phyloP scores from a whole-genome alignment of 2,113 vertebrate species.

The Megaceryle torquata region DNA sequence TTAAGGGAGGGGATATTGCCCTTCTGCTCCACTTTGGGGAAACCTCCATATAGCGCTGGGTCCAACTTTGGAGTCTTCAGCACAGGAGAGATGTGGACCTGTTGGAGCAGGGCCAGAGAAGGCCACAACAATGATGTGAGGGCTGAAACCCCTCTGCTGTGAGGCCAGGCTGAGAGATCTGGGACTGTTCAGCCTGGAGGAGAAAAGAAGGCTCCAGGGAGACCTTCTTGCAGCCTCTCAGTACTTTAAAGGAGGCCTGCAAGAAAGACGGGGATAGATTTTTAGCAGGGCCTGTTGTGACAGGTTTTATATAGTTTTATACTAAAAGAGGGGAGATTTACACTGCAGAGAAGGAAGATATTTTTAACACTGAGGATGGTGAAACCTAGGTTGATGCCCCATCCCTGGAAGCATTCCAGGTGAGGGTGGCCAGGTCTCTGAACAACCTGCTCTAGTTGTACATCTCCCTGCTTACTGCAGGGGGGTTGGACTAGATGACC shows the following conservation, averaged over 20 bases:
- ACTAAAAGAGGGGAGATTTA: neutral
- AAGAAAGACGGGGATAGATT: neutral
- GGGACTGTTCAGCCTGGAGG: neutral
- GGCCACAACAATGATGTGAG: no score
- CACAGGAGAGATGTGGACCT: neutral
- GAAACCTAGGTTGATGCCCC: neutral
- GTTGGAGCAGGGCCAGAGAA: neutral
- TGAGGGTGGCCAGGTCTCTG: neutral
- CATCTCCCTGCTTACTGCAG: neutral
- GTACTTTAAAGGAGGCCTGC: neutral
- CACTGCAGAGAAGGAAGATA: neutral
- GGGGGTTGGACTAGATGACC: neutral
- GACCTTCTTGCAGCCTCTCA: neutral
- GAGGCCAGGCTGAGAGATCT: neutral
- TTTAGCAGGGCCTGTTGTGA: neutral
- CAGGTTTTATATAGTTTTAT: neutral
- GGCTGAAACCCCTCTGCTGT: neutral
- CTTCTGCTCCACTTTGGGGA: neutral
- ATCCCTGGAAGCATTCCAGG: neutral
- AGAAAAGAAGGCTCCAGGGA: neutral
- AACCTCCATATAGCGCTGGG: neutral
- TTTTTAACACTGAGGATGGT: neutral
- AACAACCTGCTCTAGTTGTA: neutral
- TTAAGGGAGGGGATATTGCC: neutral
- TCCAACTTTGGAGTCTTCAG: neutral